A percentile compares a stretch with the other conserved stretches of the same genome.
Conservation (phyloP, 2,113 vertebrate genomes). For the Galbula dea region DNA sequence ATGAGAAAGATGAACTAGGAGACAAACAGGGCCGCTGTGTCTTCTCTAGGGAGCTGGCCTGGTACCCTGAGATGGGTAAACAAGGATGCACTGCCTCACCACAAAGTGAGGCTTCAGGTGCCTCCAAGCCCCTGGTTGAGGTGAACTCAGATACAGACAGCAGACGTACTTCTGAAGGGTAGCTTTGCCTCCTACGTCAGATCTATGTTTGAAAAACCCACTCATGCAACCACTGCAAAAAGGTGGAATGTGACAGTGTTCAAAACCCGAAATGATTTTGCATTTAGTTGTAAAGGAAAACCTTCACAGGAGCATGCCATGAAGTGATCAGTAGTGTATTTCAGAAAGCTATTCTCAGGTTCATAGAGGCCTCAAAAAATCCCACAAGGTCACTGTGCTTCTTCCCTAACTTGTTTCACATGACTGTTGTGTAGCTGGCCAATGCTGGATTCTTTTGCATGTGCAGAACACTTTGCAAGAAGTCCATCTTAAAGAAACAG, state of each 20-base stretch:
- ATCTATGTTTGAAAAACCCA: neutral
- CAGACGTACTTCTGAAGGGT: neutral
- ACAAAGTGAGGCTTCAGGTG: rapidly evolving
- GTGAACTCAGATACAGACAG: neutral
- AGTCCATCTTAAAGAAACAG: neutral
- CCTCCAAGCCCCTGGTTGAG: neutral
- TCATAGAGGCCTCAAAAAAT: neutral
- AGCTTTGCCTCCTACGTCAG: neutral
- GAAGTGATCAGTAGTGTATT: neutral
- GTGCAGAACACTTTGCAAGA: neutral
- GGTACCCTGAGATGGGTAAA: neutral
- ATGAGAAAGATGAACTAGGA: neutral
- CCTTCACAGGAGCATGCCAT: rapidly evolving
- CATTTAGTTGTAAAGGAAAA: neutral
- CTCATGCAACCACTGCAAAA: neutral
- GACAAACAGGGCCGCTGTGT: neutral
- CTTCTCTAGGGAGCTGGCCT: neutral
- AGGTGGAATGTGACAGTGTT: neutral
- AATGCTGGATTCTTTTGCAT: neutral
- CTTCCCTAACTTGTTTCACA: neutral
- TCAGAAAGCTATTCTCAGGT: neutral
- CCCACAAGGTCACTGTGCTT: rapidly evolving
- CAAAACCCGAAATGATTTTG: neutral
- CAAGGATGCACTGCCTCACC: neutral
- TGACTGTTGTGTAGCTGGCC: neutral